phyloP scores from a whole-genome alignment of 1,140 invertebrate genomes.

The Hestina assimilis region DNA sequence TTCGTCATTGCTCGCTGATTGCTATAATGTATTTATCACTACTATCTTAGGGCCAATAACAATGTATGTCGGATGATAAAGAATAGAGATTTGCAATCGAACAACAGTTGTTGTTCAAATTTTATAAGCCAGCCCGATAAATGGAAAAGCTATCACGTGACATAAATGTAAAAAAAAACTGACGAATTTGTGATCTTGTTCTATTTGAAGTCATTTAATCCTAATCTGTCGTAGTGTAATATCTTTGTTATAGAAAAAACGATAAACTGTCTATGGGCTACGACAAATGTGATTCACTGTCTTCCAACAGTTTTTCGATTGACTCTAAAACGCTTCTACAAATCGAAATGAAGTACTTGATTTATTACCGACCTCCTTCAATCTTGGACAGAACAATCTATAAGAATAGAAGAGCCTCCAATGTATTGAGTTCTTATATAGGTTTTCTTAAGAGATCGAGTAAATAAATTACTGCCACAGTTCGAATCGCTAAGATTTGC shows the following conservation, averaged over 20 bases:
- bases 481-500: background rate
- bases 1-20: too few relatives aligned
- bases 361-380: slow-evolving; percentile 39
- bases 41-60: too few relatives aligned
- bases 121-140: too few relatives aligned
- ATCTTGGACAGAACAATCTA: slow-evolving; percentile 31
- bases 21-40: too few relatives aligned
- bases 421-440: slow-evolving; percentile 20
- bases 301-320: slow-evolving; percentile 19
- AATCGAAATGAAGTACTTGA: slow-evolving; percentile 36
- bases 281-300: background rate
- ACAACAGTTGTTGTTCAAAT: too few relatives aligned
- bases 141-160: too few relatives aligned
- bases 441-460: slow-evolving; percentile 22
- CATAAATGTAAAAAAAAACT: too few relatives aligned
- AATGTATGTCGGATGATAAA: too few relatives aligned
- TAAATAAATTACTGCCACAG: background rate
- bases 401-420: slow-evolving; percentile 28
- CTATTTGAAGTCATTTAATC: too few relatives aligned
- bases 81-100: too few relatives aligned
- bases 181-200: too few relatives aligned
- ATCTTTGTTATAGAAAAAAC: background rate
- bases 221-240: background rate
- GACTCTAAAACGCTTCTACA: slow-evolving; percentile 25
- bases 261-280: background rate